Conservation (phyloP, 2,113 vertebrate species). For the Sander lucioperca region DNA sequence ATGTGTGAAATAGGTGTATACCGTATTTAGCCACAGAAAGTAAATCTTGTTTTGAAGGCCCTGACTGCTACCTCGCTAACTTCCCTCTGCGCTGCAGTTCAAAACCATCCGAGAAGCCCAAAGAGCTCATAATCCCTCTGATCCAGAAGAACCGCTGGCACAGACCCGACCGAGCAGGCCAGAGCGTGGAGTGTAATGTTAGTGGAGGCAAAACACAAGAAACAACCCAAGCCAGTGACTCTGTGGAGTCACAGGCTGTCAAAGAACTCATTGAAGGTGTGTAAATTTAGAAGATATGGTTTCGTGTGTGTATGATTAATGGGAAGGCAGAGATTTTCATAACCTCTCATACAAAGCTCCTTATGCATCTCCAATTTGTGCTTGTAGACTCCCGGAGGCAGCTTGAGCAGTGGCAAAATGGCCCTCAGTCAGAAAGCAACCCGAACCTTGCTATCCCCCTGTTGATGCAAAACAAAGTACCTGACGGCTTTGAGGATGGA, state of each 20-base stretch:
- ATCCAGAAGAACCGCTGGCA: conserved; percentile 89
- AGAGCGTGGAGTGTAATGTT: not conserved
- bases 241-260: conserved; percentile 89
- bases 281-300: not conserved
- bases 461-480: conserved; percentile 88
- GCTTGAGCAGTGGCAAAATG: conserved; percentile 86
- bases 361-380: not conserved
- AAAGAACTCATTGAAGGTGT: conserved; percentile 91
- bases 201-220: conserved; percentile 31
- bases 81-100: conserved; percentile 66
- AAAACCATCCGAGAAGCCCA: conserved; percentile 84
- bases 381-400: conserved; percentile 87
- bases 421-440: conserved; percentile 68
- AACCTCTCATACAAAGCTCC: not conserved
- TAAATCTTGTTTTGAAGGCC: not conserved
- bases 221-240: conserved; percentile 59
- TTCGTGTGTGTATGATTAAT: not conserved
- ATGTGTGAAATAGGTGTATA: not conserved
- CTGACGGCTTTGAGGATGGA: conserved; percentile 85
- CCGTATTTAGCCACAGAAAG: too few species aligned
- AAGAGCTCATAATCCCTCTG: conserved; percentile 89
- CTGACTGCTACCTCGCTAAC: not conserved
- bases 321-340: not conserved
- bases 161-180: conserved; percentile 51
- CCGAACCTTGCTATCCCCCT: conserved; percentile 87